Conservation (phyloP, 2,888 invertebrate genomes). For the Protophormia terraenovae region DNA sequence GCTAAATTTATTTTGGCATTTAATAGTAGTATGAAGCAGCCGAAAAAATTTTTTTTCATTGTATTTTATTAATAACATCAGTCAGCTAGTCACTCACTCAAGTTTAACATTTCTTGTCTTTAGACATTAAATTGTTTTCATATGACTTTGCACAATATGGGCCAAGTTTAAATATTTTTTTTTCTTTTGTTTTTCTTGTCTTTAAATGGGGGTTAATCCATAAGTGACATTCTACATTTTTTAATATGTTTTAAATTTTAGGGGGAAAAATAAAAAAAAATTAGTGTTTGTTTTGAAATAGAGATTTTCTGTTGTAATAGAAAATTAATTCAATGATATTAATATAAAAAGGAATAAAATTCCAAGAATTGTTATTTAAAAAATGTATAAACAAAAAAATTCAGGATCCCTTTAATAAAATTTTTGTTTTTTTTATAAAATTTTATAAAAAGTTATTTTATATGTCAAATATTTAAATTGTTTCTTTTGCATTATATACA, state of each 20-base stretch:
- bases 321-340: neutral
- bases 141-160: slow-evolving; percentile 70
- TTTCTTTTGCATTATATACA: no score
- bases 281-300: neutral
- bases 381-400: no score
- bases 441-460: no score
- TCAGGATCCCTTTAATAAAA: no score
- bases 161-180: slow-evolving; percentile 64
- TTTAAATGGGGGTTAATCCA: slow-evolving; percentile 22
- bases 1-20: slow-evolving; percentile 61
- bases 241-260: neutral
- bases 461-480: no score
- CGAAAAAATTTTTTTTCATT: slow-evolving; percentile 9
- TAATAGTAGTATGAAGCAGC: slow-evolving; percentile 21
- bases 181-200: neutral
- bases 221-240: slow-evolving; percentile 63
- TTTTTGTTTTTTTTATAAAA: no score
- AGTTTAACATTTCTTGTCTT: slow-evolving; percentile 40
- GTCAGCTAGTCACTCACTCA: no score
- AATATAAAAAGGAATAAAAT: no score
- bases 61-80: slow-evolving; percentile 54
- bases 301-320: neutral
- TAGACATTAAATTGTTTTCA: slow-evolving; percentile 66
- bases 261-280: neutral
- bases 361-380: no score